These are phyloP conservation scores for Dendrolimus pini DNA, from an alignment of 2,888 invertebrate species.

Conservation along the genomic window DNA sequence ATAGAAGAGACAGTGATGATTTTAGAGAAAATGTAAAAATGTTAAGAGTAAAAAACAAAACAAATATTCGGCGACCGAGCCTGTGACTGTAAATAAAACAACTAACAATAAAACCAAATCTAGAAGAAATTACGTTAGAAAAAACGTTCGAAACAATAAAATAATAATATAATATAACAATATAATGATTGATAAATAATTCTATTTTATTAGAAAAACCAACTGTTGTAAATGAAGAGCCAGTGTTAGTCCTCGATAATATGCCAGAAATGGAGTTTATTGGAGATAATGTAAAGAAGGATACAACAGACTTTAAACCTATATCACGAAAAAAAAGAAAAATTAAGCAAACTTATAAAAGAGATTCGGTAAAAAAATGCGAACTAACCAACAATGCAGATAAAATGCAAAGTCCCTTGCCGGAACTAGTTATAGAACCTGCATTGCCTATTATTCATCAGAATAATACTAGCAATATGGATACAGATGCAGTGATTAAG, in stretches of 20 bases:
- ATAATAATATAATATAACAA: slow-evolving; percentile 1
- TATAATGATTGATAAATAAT: slow-evolving; percentile 19
- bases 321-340: slow-evolving; percentile 8
- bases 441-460: slow-evolving; percentile 15
- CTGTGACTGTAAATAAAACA: too few species aligned
- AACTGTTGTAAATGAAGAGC: slow-evolving; percentile 13
- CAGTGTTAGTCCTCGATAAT: slow-evolving; percentile 21
- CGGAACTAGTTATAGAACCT: slow-evolving; percentile 47
- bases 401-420: slow-evolving; percentile 38
- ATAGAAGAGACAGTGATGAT: slow-evolving; percentile 55
- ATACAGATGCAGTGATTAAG: neutral
- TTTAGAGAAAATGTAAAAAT: too few species aligned
- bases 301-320: too few species aligned
- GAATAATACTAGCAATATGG: slow-evolving; percentile 11
- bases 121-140: too few species aligned
- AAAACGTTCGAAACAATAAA: slow-evolving; percentile 4
- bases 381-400: slow-evolving; percentile 12
- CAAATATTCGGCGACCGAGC: too few species aligned
- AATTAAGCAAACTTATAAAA: slow-evolving; percentile 13
- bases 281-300: slow-evolving; percentile 11
- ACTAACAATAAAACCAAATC: too few species aligned
- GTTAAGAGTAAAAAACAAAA: too few species aligned
- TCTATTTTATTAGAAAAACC: slow-evolving; percentile 31
- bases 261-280: slow-evolving; percentile 40
- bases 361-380: slow-evolving; percentile 12